These are phyloP conservation scores for Rugalucina vietnamica DNA, from an alignment of 2,888 invertebrate species.

Conservation along the genomic window DNA sequence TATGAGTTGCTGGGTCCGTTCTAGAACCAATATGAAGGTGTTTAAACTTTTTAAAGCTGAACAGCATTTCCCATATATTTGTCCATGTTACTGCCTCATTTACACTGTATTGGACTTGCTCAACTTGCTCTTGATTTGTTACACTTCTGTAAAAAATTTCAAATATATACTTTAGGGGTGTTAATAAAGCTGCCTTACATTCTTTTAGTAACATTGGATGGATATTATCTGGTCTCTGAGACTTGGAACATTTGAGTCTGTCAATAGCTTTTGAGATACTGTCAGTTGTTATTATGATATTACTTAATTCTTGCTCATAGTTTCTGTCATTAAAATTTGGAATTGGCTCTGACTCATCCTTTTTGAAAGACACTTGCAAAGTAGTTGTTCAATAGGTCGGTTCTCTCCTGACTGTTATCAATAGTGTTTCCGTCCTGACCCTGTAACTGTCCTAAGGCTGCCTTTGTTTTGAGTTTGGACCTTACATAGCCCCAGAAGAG, in stretches of 20 bases:
- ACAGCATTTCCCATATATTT: too few species aligned
- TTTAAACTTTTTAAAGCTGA: too few species aligned
- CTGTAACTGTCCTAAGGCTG: neutral
- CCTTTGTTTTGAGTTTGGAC: conserved; percentile 17
- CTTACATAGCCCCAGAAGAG: conserved; percentile 36
- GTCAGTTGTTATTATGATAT: neutral
- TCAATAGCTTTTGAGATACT: neutral
- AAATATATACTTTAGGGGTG: neutral
- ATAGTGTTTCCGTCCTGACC: neutral
- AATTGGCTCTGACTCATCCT: neutral
- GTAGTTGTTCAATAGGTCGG: conserved; percentile 11
- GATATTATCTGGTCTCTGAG: neutral
- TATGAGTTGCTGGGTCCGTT: too few species aligned
- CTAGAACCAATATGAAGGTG: too few species aligned
- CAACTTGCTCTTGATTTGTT: too few species aligned
- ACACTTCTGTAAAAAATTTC: too few species aligned
- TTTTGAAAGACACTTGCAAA: conserved; percentile 22
- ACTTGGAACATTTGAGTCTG: neutral
- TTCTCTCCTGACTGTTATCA: neutral
- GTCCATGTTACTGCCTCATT: too few species aligned
- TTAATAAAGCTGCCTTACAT: neutral
- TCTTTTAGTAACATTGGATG: neutral
- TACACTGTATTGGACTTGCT: too few species aligned
- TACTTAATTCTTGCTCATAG: neutral
- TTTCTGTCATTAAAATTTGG: neutral